phyloP scores from a whole-genome alignment of 1,140 invertebrate species.

The Lysiphlebus fabarum region DNA sequence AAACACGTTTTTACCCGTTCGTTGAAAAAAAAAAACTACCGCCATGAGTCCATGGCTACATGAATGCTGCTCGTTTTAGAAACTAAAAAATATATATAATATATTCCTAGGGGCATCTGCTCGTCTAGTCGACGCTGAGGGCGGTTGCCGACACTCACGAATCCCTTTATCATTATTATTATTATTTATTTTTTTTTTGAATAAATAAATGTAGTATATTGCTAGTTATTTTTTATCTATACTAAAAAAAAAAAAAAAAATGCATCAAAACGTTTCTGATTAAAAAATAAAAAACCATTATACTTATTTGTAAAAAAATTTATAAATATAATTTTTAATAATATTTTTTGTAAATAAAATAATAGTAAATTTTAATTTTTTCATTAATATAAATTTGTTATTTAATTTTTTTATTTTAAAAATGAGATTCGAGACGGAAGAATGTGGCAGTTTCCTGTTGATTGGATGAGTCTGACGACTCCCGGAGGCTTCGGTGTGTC shows the following conservation, averaged over 20 bases:
- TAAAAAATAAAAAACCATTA: no score
- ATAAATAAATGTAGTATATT: no score
- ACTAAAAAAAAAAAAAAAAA: no score
- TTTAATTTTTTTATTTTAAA: not conserved
- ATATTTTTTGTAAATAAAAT: no score
- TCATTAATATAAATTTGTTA: not conserved
- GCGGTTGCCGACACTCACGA: constrained; percentile 25
- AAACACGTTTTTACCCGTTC: constrained; percentile 25
- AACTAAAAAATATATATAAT: constrained; percentile 28
- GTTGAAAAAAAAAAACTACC: constrained; percentile 10
- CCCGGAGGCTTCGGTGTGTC: constrained; percentile 12
- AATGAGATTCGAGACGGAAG: constrained; percentile 24
- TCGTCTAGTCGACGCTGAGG: constrained; percentile 29
- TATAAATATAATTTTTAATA: no score
- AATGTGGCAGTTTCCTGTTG: constrained; percentile 39
- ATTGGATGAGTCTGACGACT: constrained; percentile 14
- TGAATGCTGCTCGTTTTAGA: constrained; percentile 28
- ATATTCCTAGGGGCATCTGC: constrained; percentile 37
- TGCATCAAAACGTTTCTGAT: no score
- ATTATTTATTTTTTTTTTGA: no score
- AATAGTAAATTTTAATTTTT: no score
- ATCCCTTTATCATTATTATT: constrained; percentile 2
- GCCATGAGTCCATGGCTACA: constrained; percentile 11
- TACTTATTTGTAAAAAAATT: no score
- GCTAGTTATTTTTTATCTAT: no score